Conservation (phyloP, 2,797 vertebrate species). For the Lophius americanus region DNA sequence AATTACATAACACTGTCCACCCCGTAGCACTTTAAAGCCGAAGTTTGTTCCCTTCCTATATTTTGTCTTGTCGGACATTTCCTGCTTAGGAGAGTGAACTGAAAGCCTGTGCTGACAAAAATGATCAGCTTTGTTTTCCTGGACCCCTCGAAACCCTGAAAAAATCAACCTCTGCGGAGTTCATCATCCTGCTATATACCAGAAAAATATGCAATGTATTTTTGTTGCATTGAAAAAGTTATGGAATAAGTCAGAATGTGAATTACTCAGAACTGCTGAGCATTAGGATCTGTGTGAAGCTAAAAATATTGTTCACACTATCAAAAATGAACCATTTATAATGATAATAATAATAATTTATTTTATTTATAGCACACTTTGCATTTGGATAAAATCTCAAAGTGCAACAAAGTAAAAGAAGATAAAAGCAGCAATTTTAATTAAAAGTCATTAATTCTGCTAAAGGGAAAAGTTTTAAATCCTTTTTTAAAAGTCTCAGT, state of each 20-base stretch:
- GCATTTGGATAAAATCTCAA: no score
- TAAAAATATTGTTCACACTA: conserved; percentile 11
- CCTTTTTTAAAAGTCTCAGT: no score
- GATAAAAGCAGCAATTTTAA: no score
- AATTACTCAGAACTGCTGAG: not conserved
- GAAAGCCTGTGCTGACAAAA: conserved; percentile 22
- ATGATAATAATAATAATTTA: no score
- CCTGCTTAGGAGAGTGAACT: conserved; percentile 14
- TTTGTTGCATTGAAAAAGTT: conserved; percentile 2
- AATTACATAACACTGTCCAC: conserved; percentile 20
- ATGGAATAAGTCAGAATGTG: conserved; percentile 14
- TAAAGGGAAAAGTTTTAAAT: no score
- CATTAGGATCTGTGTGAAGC: not conserved
- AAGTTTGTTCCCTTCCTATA: conserved; percentile 18
- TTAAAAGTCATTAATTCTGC: no score
- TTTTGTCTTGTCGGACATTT: conserved; percentile 31
- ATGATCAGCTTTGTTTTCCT: conserved; percentile 6
- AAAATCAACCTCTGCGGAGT: conserved; percentile 42
- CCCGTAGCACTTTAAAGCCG: conserved; percentile 4
- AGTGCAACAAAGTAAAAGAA: no score
- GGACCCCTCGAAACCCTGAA: conserved; percentile 21
- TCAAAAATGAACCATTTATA: not conserved
- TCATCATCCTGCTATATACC: conserved; percentile 3
- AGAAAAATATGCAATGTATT: not conserved
- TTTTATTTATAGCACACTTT: no score